A percentile compares a stretch with the other conserved stretches of the same genome.
Conservation (phyloP, 2,797 vertebrate species). For the Mycteria americana region DNA sequence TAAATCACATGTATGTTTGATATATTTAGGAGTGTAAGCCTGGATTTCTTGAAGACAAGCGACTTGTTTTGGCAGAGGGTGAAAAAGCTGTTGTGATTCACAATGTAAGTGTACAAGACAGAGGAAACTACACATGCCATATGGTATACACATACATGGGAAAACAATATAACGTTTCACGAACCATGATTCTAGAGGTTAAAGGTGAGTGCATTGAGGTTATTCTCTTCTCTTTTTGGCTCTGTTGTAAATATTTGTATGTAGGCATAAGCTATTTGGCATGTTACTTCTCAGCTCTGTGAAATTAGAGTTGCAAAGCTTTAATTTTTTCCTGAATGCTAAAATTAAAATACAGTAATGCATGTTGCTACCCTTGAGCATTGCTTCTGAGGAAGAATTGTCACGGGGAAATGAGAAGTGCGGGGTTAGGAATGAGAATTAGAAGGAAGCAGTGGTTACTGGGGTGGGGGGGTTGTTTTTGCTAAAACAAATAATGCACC, state of each 20-base stretch:
- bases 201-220: slow-evolving; percentile 63
- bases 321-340: background rate
- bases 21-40: slow-evolving; percentile 76
- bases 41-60: slow-evolving; percentile 50
- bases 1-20: background rate
- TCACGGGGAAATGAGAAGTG: background rate
- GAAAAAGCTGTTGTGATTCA: slow-evolving; percentile 47
- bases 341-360: background rate
- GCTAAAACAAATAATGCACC: background rate
- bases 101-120: slow-evolving; percentile 48
- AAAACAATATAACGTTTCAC: slow-evolving; percentile 62
- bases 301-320: background rate
- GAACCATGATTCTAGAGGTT: slow-evolving; percentile 67
- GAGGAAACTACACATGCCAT: slow-evolving; percentile 77
- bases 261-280: background rate
- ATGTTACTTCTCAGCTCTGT: background rate
- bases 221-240: background rate
- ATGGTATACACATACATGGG: slow-evolving; percentile 66
- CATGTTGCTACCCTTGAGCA: background rate
- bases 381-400: background rate
- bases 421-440: background rate
- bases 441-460: background rate
- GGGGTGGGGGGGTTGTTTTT: background rate
- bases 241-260: background rate
- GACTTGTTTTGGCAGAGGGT: slow-evolving; percentile 27